Evolutionary conservation across 2,888 invertebrate genomes (phyloP).

Genomic region (Chloroclystis v-ata): DNA sequence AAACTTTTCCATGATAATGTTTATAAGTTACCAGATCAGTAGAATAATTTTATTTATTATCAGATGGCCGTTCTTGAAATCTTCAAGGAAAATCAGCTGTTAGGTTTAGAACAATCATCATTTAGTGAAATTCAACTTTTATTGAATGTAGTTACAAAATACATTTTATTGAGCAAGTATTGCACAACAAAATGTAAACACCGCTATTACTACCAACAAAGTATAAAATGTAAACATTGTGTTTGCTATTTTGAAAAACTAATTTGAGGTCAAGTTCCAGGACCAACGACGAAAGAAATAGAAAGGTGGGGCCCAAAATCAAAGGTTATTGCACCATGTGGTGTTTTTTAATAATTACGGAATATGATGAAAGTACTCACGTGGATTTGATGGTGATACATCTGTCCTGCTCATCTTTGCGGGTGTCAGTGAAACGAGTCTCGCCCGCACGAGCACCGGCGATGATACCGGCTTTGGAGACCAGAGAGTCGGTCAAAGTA

Average conservation of each 20-base stretch:
- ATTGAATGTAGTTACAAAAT: neutral
- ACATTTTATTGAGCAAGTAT: conserved; percentile 4
- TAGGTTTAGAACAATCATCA: conserved; percentile 79
- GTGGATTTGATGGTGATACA: conserved; percentile 99
- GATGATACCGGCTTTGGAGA: conserved; percentile 99
- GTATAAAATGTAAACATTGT: neutral
- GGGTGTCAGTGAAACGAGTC: conserved; percentile 98
- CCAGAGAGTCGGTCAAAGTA: conserved; percentile 98
- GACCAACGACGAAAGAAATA: conserved; percentile 16
- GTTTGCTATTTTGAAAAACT: neutral
- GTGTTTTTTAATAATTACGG: conserved; percentile 17
- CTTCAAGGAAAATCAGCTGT: conserved; percentile 62
- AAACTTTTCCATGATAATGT: conserved; percentile 5
- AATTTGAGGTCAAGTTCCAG: conserved; percentile 31
- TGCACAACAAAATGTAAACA: conserved; percentile 12
- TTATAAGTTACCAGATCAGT: neutral
- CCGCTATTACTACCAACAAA: too few relatives aligned
- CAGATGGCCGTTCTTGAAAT: conserved; percentile 80
- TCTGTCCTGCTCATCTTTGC: conserved; percentile 99
- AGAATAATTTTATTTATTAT: too few relatives aligned
- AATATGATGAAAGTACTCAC: conserved; percentile 78
- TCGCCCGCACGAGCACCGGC: conserved; percentile 99
- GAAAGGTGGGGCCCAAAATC: conserved; percentile 11
- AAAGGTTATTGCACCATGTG: conserved; percentile 47
- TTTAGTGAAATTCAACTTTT: neutral